Evolutionary conservation across 2,888 invertebrate genomes (phyloP).

Genomic region (Melanophora roralis): DNA sequence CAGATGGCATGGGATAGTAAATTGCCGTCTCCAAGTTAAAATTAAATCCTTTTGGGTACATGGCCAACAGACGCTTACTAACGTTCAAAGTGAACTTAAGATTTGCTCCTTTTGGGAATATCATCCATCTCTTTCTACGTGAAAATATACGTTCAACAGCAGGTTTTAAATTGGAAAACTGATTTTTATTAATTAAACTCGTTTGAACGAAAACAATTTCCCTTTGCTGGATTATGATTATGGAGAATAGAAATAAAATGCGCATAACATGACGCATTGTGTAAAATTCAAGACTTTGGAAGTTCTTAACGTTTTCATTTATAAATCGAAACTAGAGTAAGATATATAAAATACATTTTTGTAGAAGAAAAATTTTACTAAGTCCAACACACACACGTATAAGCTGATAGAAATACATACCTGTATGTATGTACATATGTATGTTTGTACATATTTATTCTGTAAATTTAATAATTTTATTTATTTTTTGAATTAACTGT

Average conservation of each 20-base stretch:
- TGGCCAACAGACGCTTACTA: constrained; percentile 69
- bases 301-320: constrained; percentile 27
- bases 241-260: not conserved
- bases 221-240: not conserved
- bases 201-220: not conserved
- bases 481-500: constrained; percentile 18
- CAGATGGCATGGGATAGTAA: constrained; percentile 71
- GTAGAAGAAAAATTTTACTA: not conserved
- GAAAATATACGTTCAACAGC: constrained; percentile 69
- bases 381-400: too few relatives aligned
- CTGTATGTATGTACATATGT: too few relatives aligned
- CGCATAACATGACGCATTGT: not conserved
- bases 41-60: constrained; percentile 68
- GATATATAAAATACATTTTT: not conserved
- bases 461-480: not conserved
- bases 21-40: constrained; percentile 69
- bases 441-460: too few relatives aligned
- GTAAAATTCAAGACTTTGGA: not conserved
- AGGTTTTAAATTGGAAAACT: constrained; percentile 64
- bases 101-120: constrained; percentile 71
- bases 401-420: too few relatives aligned
- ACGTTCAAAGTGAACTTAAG: constrained; percentile 71
- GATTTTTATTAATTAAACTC: not conserved
- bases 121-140: constrained; percentile 71
- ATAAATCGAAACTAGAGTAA: constrained; percentile 16